Base-by-base conservation (phyloP, 2,797 vertebrate species). In the Heterohyrax brucei region DNA sequence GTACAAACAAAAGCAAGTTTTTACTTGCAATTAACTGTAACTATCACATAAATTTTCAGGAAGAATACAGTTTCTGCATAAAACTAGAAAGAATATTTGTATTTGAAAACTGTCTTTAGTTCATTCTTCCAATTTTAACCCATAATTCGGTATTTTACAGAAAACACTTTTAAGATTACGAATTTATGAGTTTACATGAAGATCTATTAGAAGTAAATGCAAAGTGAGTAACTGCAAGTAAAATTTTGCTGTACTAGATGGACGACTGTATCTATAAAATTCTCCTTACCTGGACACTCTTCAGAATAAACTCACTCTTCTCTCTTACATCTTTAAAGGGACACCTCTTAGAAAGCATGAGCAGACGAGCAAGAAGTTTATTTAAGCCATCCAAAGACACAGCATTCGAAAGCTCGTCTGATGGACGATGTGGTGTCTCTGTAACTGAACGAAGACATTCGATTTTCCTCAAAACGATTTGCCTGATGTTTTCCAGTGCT, bases 321-420 rank as follows among this genome's bases (percentile, higher is more conserved):
- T 99, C 98, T 95, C 98, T 98, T 94, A 99, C 99, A 48, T 99
- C 99, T 96, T 98, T 98, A 96, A 99, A 99, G 62, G 99, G 99
- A 95, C 99, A 99, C 22, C 99, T 98, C 97, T 98, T 99, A 98
- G 99, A 99, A 4, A 99, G 99, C 99, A 99, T 99, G 84, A 99
- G 99, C 89, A 99, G 98, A 1, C 99, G 99, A 72, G 99, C 99
- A 97, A 99, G 98, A 94, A 98, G 98, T 96, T 98, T 98, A 82
- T 99, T 99, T 97, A 99, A 98, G 56, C 99, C 99, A 50, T 98
- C 98, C 70, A 81, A 61, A 84, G 88, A 94, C 89, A 39, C 87
- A 50, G 53, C 96, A 95, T 92, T 95, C 91, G 66, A 95, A 1
- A 88, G 94, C 82, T 90, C 95, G 26, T 95, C 95, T 22, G 97